Evolutionary conservation across 1,140 invertebrate genomes (phyloP), one percentile per base, ranked within the genome.

Genomic region (Drosophila ogumai): DNA sequence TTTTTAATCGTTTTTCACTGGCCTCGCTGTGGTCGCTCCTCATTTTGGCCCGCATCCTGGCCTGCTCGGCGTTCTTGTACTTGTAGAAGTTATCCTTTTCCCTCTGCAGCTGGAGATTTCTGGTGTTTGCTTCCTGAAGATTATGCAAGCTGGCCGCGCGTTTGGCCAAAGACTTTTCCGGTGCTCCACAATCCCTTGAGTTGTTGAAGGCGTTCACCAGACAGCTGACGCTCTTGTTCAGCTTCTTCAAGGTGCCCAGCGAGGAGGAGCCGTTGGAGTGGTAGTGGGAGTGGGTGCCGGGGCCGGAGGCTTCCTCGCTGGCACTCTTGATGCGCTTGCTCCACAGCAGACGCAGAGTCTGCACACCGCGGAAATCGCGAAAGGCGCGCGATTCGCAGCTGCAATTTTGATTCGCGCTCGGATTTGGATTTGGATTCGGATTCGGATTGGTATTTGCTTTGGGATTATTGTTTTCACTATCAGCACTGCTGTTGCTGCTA

Each of bases 31-130:
- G 50, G 2, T 55, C 71, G 55, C 41, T 67, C 36, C 81, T 59
- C 47, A 71, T 44, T 52, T 86, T 81, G 59, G 60, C 79, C 50
- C 54, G 88, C 77, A 73, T 88, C 71, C 49, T 88, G 34, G 88
- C 85, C 67, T 92, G 91, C 19, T 91, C 91, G 46, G 91, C 91
- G 71, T 91, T 92, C 75, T 92, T 92, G 69, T 92, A 92, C 59
- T 92, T 92, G 59, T 92, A 92, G 74, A 92, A 92, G 47, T 92
- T 92, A 58, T 92, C 91, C 41, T 90, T 91, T 9, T 81, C 79
- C 13, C 77, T 67, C 31, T 91, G 91, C 40, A 77, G 38, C 5
- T 31, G 49, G 1, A 64, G 44, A 17, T 69, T 52, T 15, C 38
- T 43, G n/a, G 10, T 19, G 8, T 38, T 28, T n/a, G 43, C 41